Evolutionary conservation across 2,888 invertebrate species (phyloP), one percentile per base, ranked within the genome.

Genomic region (Rhagonycha fulva): DNA sequence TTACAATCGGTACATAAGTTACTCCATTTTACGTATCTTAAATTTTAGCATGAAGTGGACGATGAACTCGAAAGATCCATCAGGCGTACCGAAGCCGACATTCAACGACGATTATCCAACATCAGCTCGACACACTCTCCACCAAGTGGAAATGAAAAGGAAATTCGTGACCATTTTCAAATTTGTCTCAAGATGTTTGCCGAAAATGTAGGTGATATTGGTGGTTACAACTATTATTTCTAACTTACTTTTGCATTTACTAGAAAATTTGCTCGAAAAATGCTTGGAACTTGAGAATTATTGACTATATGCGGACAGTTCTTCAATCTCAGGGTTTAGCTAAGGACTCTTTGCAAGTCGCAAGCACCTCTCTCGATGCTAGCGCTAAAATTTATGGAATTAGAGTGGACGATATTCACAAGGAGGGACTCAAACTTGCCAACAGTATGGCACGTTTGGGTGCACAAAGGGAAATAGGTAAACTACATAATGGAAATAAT

Each of bases 181-280:
- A 93, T 92, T 78, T 95, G 95, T 84, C 90, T 95, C 68, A 94
- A 94, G 83, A 90, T 95, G n/a, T 94, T 92, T 84, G 91, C 93
- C 79, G 94, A 95, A 88, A 95, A 95, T 90, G 94, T 94, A 87
- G 89, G 90, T 87, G n/a, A n/a, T n/a, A 68, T 47, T 63, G 69
- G 30, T 61, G 61, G n/a, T 28, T 10, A 10, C 0, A 9, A 66
- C 24, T n/a, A n/a, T 32, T 68, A 19, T 47, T 14, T 14, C 10
- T 12, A 14, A 67, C 32, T 23, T 71, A 23, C 9, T 30, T 68
- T 71, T 62, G n/a, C 10, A 2, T 7, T 30, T 26, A 3, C 70
- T 72, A 94, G 94, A 97, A 96, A 93, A 94, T 98, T 81, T 96
- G 92, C 83, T 90, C 92, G 69, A 96, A 96, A 85, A 97, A 97